Conservation (phyloP, 2,797 vertebrate species). For the Pteropus rufus region DNA sequence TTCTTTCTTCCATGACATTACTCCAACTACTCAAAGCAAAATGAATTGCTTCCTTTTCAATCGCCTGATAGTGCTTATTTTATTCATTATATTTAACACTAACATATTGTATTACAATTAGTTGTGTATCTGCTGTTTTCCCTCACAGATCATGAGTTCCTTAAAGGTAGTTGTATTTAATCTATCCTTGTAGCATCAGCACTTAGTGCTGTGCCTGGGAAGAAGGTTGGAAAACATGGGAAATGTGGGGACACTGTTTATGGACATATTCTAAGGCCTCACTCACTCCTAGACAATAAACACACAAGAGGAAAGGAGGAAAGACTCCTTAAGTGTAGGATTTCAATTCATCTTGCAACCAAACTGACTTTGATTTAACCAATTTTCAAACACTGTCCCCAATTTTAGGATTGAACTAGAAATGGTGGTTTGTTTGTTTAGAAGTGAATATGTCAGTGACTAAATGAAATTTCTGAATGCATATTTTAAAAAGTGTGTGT, state of each 20-base stretch:
- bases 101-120: not conserved
- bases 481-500: not conserved
- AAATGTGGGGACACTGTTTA: not conserved
- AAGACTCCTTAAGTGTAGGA: not conserved
- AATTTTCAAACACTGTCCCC: not conserved
- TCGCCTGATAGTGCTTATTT: not conserved
- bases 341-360: not conserved
- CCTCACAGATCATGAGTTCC: not conserved
- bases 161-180: not conserved
- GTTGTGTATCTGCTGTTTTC: not conserved
- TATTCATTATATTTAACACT: not conserved
- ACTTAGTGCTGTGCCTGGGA: not conserved
- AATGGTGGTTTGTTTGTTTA: not conserved
- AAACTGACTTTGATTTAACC: not conserved
- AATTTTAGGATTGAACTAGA: not conserved
- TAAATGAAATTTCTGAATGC: not conserved
- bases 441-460: not conserved
- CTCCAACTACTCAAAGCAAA: not conserved
- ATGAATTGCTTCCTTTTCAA: conserved; percentile 22
- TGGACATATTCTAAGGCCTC: not conserved
- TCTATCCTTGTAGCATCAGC: not conserved
- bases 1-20: not conserved
- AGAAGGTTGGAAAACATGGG: not conserved
- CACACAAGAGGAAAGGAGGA: not conserved
- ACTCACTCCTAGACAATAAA: not conserved